A percentile compares a stretch with the other conserved stretches of the same genome.
Evolutionary conservation across 2,113 vertebrate genomes (phyloP).

Genomic region (Bagarius yarrelli): DNA sequence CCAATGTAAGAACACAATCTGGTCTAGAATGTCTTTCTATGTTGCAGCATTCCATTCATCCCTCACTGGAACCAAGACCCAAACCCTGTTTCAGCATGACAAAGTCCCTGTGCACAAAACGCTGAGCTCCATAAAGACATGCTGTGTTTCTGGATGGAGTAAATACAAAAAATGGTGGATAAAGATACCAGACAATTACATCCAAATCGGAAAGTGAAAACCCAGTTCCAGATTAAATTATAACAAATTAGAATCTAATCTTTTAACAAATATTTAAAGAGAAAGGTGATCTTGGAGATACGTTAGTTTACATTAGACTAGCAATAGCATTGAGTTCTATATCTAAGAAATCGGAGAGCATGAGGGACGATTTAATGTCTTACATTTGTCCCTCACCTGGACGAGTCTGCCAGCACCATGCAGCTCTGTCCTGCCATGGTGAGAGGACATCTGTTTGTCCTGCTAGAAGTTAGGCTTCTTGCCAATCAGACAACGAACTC

Average conservation of each 20-base stretch:
- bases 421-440: conserved; percentile 34
- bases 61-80: background rate
- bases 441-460: conserved; percentile 54
- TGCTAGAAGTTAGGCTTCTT: conserved; percentile 35
- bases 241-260: too few species aligned
- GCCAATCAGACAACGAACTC: conserved; percentile 41
- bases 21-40: background rate
- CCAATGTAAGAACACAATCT: background rate
- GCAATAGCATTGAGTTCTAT: background rate
- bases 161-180: too few species aligned
- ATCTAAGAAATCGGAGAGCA: conserved; percentile 2
- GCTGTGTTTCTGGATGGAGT: too few species aligned
- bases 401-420: conserved; percentile 15
- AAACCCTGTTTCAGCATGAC: background rate
- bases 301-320: background rate
- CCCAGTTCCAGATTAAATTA: too few species aligned
- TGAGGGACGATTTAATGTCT: conserved; percentile 13
- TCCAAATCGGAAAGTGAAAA: too few species aligned
- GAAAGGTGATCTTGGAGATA: background rate
- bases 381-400: conserved; percentile 35
- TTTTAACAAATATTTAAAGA: background rate
- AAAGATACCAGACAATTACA: too few species aligned
- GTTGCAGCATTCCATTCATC: background rate
- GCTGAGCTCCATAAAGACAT: too few species aligned
- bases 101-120: too few species aligned